phyloP scores from a whole-genome alignment of 2,113 vertebrate species.

The Microcebus murinus region DNA sequence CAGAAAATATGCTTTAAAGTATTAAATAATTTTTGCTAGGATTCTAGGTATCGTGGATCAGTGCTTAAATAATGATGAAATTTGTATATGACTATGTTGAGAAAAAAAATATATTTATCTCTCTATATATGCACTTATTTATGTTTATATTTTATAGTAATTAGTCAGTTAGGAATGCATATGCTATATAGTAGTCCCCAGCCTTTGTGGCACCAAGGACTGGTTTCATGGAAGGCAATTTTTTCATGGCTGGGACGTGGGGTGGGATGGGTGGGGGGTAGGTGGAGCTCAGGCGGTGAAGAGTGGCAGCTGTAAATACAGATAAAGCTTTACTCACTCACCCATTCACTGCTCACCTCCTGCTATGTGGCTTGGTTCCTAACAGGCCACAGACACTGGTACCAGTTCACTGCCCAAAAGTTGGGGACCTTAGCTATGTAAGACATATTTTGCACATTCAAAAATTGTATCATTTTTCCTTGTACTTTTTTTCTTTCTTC shows the following conservation, averaged over 20 bases:
- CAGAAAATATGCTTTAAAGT: not conserved
- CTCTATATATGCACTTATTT: not conserved
- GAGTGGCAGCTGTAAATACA: too few relatives aligned
- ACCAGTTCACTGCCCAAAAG: too few relatives aligned
- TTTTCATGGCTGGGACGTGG: too few relatives aligned
- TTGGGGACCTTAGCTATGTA: not conserved
- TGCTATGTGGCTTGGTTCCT: too few relatives aligned
- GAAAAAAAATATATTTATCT: not conserved
- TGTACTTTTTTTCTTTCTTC: not conserved
- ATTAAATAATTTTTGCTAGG: conserved; percentile 7
- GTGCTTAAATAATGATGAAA: conserved; percentile 21
- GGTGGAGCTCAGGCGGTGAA: too few relatives aligned
- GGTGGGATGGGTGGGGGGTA: too few relatives aligned
- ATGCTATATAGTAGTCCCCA: not conserved
- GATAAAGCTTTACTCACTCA: too few relatives aligned
- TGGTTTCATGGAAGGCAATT: too few relatives aligned
- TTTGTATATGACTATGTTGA: not conserved
- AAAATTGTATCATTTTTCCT: too few relatives aligned
- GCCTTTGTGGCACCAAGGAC: too few relatives aligned
- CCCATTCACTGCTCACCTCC: too few relatives aligned
- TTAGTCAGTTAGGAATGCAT: not conserved
- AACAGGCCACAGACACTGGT: too few relatives aligned
- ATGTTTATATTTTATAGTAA: not conserved
- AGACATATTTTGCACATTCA: not conserved
- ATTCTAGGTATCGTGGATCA: not conserved